Evolutionary conservation across 37 sponge, comb jelly and placozoan genomes (phyloP).

Genomic region (Mnemiopsis leidyi): DNA sequence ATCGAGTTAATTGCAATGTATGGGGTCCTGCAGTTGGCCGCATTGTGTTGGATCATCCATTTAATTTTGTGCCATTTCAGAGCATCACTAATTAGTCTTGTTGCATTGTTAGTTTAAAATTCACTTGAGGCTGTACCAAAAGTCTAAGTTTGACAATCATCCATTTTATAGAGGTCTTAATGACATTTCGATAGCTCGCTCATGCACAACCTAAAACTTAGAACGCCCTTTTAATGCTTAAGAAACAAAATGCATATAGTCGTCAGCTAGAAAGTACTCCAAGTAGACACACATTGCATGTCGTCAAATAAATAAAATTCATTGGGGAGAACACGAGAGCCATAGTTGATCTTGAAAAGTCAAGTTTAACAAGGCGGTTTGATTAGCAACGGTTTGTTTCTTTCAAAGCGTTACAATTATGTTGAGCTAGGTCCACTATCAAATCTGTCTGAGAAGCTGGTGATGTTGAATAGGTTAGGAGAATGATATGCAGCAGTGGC

Average conservation of each 20-base stretch:
- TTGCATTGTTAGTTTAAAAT: background rate
- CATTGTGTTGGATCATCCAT: background rate
- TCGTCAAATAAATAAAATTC: no score
- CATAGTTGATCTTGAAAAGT: no score
- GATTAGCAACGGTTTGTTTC: no score
- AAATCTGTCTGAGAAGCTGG: no score
- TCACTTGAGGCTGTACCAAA: background rate
- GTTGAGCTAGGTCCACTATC: no score
- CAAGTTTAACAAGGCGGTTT: no score
- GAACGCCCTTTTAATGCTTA: background rate
- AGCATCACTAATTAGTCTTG: background rate
- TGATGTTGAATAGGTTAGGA: no score
- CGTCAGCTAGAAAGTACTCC: no score
- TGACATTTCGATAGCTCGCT: background rate
- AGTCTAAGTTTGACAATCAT: background rate
- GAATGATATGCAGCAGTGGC: no score
- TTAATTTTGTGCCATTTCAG: background rate
- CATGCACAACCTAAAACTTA: background rate
- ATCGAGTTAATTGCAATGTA: background rate
- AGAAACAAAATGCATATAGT: background rate
- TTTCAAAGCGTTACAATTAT: no score
- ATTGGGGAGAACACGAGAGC: no score
- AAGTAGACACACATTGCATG: no score
- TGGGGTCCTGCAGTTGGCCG: background rate
- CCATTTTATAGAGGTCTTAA: background rate